A percentile compares a stretch with the other conserved stretches of the same genome.
Conservation (phyloP, 2,888 invertebrate species). For the Drosophila lacicola region DNA sequence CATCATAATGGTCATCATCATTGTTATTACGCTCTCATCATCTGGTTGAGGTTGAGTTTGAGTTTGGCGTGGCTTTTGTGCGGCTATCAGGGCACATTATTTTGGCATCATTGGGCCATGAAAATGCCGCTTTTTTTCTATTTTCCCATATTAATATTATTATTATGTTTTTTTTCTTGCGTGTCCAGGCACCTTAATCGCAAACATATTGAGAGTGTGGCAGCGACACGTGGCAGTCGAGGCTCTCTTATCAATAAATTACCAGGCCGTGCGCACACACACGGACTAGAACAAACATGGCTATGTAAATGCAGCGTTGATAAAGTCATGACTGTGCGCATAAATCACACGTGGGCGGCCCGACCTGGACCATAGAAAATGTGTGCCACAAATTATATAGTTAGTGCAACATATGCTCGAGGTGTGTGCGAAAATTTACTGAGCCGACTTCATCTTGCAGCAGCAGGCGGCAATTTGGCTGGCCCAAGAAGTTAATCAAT, state of each 20-base stretch:
- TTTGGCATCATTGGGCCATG: slow-evolving; percentile 68
- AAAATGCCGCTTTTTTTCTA: slow-evolving; percentile 50
- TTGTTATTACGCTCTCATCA: slow-evolving; percentile 5
- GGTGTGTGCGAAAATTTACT: slow-evolving; percentile 3
- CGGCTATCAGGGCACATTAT: slow-evolving; percentile 54
- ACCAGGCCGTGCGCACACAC: slow-evolving; percentile 29
- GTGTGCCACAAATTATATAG: neutral
- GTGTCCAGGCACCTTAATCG: slow-evolving; percentile 56
- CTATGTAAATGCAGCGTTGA: slow-evolving; percentile 68
- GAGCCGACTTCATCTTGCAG: neutral
- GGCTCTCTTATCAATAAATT: slow-evolving; percentile 72
- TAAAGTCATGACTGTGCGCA: slow-evolving; percentile 61
- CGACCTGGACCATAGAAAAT: too few species aligned
- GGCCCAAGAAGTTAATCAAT: slow-evolving; percentile 1
- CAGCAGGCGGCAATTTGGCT: neutral
- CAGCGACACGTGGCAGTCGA: slow-evolving; percentile 37
- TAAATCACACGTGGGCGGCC: slow-evolving; percentile 51
- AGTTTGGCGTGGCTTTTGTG: slow-evolving; percentile 23
- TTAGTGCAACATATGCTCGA: slow-evolving; percentile 4
- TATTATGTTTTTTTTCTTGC: slow-evolving; percentile 9
- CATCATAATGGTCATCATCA: too few species aligned
- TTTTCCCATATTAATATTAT: slow-evolving; percentile 25
- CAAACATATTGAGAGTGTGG: slow-evolving; percentile 64
- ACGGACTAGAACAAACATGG: slow-evolving; percentile 47
- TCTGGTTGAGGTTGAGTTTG: slow-evolving; percentile 4